Conservation (phyloP, 2,797 vertebrate species). For the Rhabdophis nuchalis region DNA sequence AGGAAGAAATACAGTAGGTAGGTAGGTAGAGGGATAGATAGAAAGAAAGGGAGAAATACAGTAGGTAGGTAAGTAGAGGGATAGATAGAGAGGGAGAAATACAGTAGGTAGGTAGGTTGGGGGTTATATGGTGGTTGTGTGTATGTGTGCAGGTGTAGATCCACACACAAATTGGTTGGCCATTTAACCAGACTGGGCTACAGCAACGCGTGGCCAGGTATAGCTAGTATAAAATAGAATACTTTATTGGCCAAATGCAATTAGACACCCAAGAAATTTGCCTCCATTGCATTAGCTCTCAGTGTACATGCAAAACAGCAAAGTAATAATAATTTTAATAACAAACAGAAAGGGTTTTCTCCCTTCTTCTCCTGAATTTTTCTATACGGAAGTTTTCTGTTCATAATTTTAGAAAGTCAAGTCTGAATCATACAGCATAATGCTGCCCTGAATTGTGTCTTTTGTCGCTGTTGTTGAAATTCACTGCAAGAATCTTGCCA, state of each 20-base stretch:
- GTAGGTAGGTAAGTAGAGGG: too few relatives aligned
- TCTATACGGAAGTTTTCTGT: neutral
- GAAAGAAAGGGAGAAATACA: too few relatives aligned
- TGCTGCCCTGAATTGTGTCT: slow-evolving; percentile 28
- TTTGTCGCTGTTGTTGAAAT: slow-evolving; percentile 51
- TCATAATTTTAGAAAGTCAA: slow-evolving; percentile 41
- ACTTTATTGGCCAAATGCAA: neutral
- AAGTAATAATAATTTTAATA: neutral
- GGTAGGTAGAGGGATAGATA: too few relatives aligned
- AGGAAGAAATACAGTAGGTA: too few relatives aligned
- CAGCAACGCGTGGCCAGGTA: too few relatives aligned
- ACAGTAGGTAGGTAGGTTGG: too few relatives aligned
- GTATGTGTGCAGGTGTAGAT: too few relatives aligned
- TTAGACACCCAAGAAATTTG: neutral
- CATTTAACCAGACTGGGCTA: too few relatives aligned
- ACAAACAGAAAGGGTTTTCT: slow-evolving; percentile 27
- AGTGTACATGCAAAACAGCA: neutral
- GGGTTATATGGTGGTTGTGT: too few relatives aligned
- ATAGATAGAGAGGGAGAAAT: too few relatives aligned
- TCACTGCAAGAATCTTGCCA: slow-evolving; percentile 33
- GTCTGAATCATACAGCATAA: slow-evolving; percentile 35
- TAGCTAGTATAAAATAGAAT: neutral
- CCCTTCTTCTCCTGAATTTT: slow-evolving; percentile 5
- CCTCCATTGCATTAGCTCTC: neutral
- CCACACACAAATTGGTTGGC: too few relatives aligned